These are phyloP conservation scores for Pentalonia nigronervosa DNA, from an alignment of 1,140 invertebrate species.

Conservation along the genomic window DNA sequence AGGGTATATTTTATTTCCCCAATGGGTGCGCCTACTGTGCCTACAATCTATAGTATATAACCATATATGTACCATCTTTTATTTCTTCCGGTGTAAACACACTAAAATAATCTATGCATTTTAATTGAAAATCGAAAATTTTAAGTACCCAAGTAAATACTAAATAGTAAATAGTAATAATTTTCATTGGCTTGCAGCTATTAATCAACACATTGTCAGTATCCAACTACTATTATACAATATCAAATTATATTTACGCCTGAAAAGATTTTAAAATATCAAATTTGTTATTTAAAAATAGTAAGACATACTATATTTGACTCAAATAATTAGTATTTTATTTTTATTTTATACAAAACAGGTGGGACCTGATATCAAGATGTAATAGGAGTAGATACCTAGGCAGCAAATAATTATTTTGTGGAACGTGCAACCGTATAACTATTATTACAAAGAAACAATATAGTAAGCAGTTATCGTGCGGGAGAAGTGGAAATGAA, in stretches of 20 bases:
- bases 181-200: background rate
- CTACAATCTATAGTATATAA: too few relatives aligned
- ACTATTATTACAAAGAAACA: background rate
- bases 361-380: background rate
- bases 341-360: background rate
- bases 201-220: background rate
- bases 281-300: background rate
- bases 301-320: background rate
- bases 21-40: background rate
- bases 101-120: background rate
- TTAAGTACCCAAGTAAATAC: background rate
- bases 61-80: background rate
- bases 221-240: background rate
- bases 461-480: background rate
- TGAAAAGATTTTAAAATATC: background rate
- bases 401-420: background rate
- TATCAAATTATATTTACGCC: background rate
- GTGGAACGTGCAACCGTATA: background rate
- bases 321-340: background rate
- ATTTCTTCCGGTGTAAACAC: background rate
- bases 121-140: slow-evolving; percentile 4
- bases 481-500: background rate
- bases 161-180: background rate
- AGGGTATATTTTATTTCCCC: background rate
- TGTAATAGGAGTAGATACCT: background rate